A percentile compares a stretch with the other conserved stretches of the same genome.
These are phyloP conservation scores for Apostichopus leukothele DNA, from an alignment of 53 echinoderm and acorn worm genomes.

Conservation along the genomic window DNA sequence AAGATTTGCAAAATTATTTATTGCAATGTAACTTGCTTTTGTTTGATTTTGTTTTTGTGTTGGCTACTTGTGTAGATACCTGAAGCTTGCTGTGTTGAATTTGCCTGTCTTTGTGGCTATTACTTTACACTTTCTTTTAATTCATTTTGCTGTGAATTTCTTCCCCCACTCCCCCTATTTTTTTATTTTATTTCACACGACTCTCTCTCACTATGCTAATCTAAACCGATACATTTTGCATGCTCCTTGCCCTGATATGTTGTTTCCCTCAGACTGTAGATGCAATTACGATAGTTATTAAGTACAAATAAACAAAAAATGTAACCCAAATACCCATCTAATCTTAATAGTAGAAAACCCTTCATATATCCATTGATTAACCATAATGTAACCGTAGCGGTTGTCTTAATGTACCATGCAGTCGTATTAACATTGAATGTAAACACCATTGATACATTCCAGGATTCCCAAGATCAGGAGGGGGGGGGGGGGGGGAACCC, in stretches of 20 bases:
- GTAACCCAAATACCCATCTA: too few relatives aligned
- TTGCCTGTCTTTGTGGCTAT: not conserved
- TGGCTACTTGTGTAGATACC: not conserved
- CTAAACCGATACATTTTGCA: not conserved
- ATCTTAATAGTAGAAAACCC: too few relatives aligned
- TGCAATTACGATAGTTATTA: too few relatives aligned
- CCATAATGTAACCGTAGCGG: not conserved
- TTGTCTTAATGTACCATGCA: not conserved
- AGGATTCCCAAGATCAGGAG: too few relatives aligned
- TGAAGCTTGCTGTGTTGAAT: not conserved
- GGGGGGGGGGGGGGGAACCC: too few relatives aligned
- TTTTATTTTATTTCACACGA: not conserved
- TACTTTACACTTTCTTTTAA: not conserved
- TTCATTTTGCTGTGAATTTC: not conserved
- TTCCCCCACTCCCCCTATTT: not conserved
- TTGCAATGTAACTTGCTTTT: not conserved
- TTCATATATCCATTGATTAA: not conserved
- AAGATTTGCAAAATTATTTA: conserved; percentile 4
- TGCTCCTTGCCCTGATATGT: not conserved
- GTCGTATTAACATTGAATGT: too few relatives aligned
- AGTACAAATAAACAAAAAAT: too few relatives aligned
- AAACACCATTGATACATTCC: too few relatives aligned
- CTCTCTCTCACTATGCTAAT: not conserved
- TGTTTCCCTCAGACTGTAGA: not conserved
- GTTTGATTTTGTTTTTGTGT: not conserved